Percentiles rank a stretch among this genome's conserved stretches.
These are phyloP conservation scores for Labeo catla DNA, from an alignment of 2,113 vertebrate genomes.

Conservation along the genomic window DNA sequence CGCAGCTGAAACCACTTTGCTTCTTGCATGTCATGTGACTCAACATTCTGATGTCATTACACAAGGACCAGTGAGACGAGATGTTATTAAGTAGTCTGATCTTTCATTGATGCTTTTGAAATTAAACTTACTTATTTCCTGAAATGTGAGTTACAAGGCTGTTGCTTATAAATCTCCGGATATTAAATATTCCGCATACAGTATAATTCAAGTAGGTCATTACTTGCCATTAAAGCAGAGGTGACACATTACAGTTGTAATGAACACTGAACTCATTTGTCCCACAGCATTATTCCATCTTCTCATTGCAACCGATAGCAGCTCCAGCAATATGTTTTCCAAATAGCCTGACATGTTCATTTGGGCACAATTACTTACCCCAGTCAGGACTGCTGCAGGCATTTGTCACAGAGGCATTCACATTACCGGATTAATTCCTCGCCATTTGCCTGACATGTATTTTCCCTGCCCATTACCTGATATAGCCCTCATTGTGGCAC, in stretches of 20 bases:
- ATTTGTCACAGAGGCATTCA: conserved; percentile 67
- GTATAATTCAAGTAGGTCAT: background rate
- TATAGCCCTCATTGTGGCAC: conserved; percentile 56
- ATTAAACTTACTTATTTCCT: no score
- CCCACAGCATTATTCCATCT: background rate
- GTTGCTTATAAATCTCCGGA: no score
- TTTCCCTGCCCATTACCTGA: conserved; percentile 57
- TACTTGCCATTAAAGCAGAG: background rate
- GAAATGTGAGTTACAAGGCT: no score
- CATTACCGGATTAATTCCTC: conserved; percentile 68
- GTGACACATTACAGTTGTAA: background rate
- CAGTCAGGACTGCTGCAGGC: conserved; percentile 64
- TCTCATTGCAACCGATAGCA: conserved; percentile 54
- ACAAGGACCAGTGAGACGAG: no score
- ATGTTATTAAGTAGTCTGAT: no score
- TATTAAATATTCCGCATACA: background rate
- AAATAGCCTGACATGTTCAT: conserved; percentile 70
- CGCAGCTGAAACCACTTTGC: no score
- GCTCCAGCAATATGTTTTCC: conserved; percentile 61
- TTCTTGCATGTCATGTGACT: no score
- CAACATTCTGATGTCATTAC: no score
- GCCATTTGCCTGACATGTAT: conserved; percentile 57
- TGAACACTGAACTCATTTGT: background rate
- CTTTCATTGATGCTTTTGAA: no score
- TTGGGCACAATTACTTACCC: conserved; percentile 70